Percentiles rank a stretch among this genome's conserved stretches.
These are phyloP conservation scores for Eilema sororculum DNA, from an alignment of 2,888 invertebrate species.

Conservation along the genomic window DNA sequence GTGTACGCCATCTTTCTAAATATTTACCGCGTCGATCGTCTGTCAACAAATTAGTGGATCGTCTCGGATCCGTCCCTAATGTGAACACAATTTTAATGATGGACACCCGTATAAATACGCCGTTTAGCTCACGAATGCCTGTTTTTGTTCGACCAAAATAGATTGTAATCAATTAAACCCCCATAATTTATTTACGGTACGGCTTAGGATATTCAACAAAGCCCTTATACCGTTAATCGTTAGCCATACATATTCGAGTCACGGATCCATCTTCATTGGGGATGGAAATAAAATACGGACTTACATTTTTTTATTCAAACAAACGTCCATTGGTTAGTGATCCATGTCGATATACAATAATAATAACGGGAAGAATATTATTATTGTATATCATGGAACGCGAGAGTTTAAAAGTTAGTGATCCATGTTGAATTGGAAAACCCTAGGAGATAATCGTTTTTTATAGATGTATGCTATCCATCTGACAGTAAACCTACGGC, in stretches of 20 bases:
- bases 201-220: not conserved
- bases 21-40: constrained; percentile 42
- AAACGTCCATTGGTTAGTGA: not conserved
- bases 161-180: constrained; percentile 25
- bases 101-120: constrained; percentile 29
- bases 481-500: too few species aligned
- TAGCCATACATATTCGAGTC: not conserved
- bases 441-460: too few species aligned
- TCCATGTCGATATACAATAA: too few species aligned
- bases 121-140: constrained; percentile 21
- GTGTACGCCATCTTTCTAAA: constrained; percentile 36
- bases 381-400: too few species aligned
- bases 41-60: constrained; percentile 65
- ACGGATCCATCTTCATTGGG: not conserved
- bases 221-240: not conserved
- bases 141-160: constrained; percentile 26
- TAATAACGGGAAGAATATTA: too few species aligned
- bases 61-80: constrained; percentile 24
- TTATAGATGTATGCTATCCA: too few species aligned
- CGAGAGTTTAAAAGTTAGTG: too few species aligned
- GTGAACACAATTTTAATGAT: constrained; percentile 33
- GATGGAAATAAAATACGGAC: not conserved
- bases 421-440: not conserved
- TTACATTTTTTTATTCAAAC: not conserved
- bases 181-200: constrained; percentile 26